These are phyloP conservation scores for Clostera curtula DNA, from an alignment of 2,888 invertebrate species.

Conservation along the genomic window DNA sequence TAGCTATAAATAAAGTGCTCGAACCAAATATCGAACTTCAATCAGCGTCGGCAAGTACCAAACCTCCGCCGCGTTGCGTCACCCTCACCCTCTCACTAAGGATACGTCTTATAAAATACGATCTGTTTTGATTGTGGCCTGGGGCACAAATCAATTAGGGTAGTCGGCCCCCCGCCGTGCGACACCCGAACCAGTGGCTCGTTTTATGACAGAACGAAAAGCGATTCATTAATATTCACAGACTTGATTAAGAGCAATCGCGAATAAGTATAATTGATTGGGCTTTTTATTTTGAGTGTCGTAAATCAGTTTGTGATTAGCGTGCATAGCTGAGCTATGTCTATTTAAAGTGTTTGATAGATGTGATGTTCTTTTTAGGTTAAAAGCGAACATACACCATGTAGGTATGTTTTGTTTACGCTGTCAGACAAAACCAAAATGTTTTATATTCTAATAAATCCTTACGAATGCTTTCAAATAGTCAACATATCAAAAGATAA, in stretches of 20 bases:
- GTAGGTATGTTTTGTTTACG: too few relatives aligned
- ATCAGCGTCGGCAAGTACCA: constrained; percentile 12
- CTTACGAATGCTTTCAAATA: too few relatives aligned
- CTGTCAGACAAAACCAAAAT: too few relatives aligned
- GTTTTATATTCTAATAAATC: too few relatives aligned
- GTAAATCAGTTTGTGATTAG: constrained; percentile 19
- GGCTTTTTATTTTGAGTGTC: constrained; percentile 28
- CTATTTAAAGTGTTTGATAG: too few relatives aligned
- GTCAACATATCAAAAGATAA: too few relatives aligned
- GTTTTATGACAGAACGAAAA: constrained; percentile 71
- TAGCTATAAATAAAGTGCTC: constrained; percentile 1
- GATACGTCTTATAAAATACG: constrained; percentile 75
- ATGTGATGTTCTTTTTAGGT: too few relatives aligned
- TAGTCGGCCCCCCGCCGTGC: constrained; percentile 53
- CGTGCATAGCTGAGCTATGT: too few relatives aligned
- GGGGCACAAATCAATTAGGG: constrained; percentile 76
- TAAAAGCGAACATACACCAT: too few relatives aligned
- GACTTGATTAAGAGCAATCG: constrained; percentile 67
- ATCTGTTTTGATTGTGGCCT: constrained; percentile 77
- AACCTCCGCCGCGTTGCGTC: constrained; percentile 19
- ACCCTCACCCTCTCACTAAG: constrained; percentile 56
- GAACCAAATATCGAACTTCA: constrained; percentile 46
- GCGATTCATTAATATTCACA: constrained; percentile 71
- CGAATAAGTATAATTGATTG: constrained; percentile 39
- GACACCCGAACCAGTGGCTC: constrained; percentile 72